These are phyloP conservation scores for Siphamia tubifer DNA, from an alignment of 2,113 vertebrate genomes.

Conservation along the genomic window DNA sequence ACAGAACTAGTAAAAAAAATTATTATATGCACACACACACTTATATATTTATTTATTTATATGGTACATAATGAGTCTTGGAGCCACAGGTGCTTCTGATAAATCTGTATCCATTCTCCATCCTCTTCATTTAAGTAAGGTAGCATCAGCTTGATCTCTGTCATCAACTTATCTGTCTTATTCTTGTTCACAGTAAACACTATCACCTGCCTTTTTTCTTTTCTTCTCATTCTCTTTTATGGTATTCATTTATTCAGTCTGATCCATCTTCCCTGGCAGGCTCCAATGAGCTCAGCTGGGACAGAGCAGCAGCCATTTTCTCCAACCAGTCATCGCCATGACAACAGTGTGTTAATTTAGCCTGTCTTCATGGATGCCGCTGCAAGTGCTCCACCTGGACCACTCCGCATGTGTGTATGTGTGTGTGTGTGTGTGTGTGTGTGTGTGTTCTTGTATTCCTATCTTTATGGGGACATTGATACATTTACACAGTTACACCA, in stretches of 20 bases:
- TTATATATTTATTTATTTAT: no score
- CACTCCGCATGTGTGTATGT: not conserved
- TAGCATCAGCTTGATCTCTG: constrained; percentile 1
- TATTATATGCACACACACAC: no score
- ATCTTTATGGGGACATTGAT: no score
- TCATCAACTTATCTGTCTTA: constrained; percentile 1
- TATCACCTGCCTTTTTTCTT: constrained; percentile 7
- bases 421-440: constrained; percentile 14
- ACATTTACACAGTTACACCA: no score
- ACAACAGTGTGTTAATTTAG: constrained; percentile 53
- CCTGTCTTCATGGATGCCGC: constrained; percentile 1
- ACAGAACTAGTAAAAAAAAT: no score
- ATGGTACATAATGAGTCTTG: not conserved
- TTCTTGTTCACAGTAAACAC: constrained; percentile 24
- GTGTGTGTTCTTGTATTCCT: no score
- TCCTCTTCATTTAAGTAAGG: not conserved
- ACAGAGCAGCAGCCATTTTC: constrained; percentile 55
- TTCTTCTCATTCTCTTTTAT: constrained; percentile 31
- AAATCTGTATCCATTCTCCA: not conserved
- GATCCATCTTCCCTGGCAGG: constrained; percentile 51
- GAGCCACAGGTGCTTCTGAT: constrained; percentile 11
- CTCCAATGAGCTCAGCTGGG: constrained; percentile 59
- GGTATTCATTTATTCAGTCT: constrained; percentile 45
- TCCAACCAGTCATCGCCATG: constrained; percentile 55
- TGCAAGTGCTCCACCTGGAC: constrained; percentile 38